Percentiles rank a stretch among this genome's conserved stretches.
phyloP scores from a whole-genome alignment of 2,888 invertebrate species.

The Capitulum mitella region DNA sequence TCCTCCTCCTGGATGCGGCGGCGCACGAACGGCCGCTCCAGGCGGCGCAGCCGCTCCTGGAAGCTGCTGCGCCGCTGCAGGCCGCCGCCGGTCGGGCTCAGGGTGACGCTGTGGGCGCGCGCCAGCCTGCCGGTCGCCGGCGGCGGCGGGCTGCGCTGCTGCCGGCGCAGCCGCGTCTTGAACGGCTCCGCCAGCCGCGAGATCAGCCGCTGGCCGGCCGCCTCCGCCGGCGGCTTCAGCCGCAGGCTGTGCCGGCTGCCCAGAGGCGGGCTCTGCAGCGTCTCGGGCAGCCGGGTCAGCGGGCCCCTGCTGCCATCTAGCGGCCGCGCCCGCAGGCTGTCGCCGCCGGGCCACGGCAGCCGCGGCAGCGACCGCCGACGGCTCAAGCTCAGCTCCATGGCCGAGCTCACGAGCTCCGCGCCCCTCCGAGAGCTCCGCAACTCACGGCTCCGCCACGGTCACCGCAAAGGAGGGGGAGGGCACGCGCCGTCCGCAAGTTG shows the following conservation, averaged over 20 bases:
- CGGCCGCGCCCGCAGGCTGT: neutral
- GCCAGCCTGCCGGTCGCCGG: neutral
- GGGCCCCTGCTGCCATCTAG: neutral
- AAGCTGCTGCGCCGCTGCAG: conserved; percentile 11
- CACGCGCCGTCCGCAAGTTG: too few species aligned
- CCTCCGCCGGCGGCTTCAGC: neutral
- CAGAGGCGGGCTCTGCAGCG: neutral
- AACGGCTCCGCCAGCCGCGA: conserved; percentile 1
- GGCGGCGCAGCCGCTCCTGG: neutral
- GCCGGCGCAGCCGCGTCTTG: neutral
- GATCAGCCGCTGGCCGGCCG: neutral
- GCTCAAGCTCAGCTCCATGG: neutral
- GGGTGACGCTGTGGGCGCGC: neutral
- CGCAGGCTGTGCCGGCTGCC: neutral
- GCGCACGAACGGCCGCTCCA: neutral
- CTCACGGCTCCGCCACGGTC: too few species aligned
- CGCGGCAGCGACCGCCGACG: neutral
- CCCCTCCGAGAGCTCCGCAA: too few species aligned
- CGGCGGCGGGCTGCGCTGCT: neutral
- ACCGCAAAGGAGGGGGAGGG: too few species aligned
- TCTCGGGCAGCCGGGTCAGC: neutral
- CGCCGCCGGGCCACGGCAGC: neutral
- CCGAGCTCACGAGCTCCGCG: too few species aligned
- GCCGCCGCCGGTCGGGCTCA: neutral
- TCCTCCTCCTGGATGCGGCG: neutral